Evolutionary conservation across 2,113 vertebrate species (phyloP), one percentile per base, ranked within the genome.

Genomic region (Athene cunicularia): DNA sequence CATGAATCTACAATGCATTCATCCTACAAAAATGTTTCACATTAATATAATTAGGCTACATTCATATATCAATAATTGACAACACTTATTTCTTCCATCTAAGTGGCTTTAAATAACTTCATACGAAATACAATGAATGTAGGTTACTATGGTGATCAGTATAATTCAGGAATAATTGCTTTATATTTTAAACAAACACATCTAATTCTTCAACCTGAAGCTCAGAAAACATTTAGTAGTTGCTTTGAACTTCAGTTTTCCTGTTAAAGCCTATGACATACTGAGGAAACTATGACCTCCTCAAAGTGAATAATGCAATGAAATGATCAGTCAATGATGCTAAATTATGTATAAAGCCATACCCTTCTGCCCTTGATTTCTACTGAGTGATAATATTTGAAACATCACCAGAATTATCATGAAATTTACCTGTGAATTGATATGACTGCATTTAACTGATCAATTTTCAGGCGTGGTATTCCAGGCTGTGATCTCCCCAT

Each of bases 61-160:
- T 82, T 94, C 53, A 88, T 47, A 74, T 74, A 91, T 68, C 93
- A 94, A 73, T 96, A 97, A 97, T 49, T 94, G 93, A 86, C 89
- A 95, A 77, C 27, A 87, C 33, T 73, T 91, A 71, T 32, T 95
- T 95, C 81, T 95, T 92, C 60, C 84, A 93, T 79, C 32, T 96
- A 95, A 96, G 39, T n/a, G 70, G 43, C 39, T 90, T 95, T 58
- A 93, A 95, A 95, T 80, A 89, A 82, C 67, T 94, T 83, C 43
- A 73, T 74, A 62, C 0, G 19, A 95, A 94, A 96, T 24, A 88
- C 39, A 86, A 32, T 39, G 19, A 94, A 68, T 39, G 53, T 71
- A 86, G 30, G 82, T 96, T 93, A 83, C 96, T 76, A 96, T 90
- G 84, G 94, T 77, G 84, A 95, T 87, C 41, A 53, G 50, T 49